Conservation (phyloP, 2,113 vertebrate genomes). For the Tyto alba region DNA sequence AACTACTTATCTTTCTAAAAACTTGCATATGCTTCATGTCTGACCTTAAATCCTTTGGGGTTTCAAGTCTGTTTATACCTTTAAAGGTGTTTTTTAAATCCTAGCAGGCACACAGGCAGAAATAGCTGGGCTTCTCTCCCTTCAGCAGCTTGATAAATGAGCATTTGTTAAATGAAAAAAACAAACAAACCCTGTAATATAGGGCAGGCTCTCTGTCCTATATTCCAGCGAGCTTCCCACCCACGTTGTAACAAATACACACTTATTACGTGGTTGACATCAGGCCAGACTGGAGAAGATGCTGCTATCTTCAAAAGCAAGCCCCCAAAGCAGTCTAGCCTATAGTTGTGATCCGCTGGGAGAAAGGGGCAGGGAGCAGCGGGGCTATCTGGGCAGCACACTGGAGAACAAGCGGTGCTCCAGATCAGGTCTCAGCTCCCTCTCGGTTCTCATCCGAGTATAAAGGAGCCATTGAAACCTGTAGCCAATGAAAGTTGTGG, state of each 20-base stretch:
- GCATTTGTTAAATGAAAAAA: neutral
- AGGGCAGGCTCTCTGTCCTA: neutral
- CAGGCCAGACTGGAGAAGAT: neutral
- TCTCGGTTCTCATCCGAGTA: neutral
- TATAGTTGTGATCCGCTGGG: neutral
- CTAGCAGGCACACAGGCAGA: neutral
- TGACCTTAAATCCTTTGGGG: neutral
- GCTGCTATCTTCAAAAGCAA: neutral
- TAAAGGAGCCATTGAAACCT: neutral
- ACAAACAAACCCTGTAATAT: neutral
- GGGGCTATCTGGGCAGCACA: neutral
- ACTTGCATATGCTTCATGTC: neutral
- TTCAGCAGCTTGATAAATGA: constrained; percentile 6
- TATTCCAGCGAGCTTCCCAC: neutral
- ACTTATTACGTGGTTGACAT: neutral
- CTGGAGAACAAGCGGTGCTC: neutral
- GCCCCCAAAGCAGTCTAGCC: neutral
- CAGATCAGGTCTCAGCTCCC: neutral
- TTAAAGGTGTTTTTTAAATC: neutral
- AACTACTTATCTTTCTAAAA: neutral
- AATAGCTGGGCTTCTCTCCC: neutral
- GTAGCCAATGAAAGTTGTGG: neutral
- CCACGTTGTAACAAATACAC: neutral
- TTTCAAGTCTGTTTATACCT: neutral
- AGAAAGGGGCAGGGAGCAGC: neutral